These are phyloP conservation scores for Montipora sp. DNA, from an alignment of 64 coral and sea anemone species.

Conservation along the genomic window DNA sequence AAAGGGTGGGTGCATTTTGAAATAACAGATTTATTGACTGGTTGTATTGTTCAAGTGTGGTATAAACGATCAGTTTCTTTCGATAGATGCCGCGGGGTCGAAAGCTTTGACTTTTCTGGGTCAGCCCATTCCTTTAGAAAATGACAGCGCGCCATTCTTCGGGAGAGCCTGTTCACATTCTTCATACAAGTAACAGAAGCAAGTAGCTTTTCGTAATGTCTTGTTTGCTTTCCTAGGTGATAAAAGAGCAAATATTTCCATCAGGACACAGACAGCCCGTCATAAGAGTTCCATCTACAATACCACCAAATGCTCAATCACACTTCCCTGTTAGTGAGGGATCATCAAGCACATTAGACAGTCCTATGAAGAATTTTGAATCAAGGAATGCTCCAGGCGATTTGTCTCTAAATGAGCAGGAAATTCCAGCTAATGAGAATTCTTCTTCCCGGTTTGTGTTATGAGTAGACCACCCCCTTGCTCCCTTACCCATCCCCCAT, in stretches of 20 bases:
- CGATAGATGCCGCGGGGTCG: too few species aligned
- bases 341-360: neutral
- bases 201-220: neutral
- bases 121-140: too few species aligned
- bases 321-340: neutral
- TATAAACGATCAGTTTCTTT: too few species aligned
- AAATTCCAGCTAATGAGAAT: neutral
- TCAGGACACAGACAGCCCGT: neutral
- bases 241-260: neutral
- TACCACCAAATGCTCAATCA: neutral
- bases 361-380: neutral
- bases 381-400: neutral
- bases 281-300: neutral
- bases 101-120: too few species aligned
- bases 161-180: too few species aligned
- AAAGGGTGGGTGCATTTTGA: constrained; percentile 61
- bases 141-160: too few species aligned
- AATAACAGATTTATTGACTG: neutral
- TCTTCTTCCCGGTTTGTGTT: neutral
- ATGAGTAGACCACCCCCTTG: neutral
- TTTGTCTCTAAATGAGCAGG: neutral
- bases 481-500: neutral
- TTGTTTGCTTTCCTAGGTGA: neutral
- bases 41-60: neutral
- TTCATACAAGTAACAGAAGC: neutral